Conservation (phyloP, 2,797 vertebrate species). For the Morelia viridis region DNA sequence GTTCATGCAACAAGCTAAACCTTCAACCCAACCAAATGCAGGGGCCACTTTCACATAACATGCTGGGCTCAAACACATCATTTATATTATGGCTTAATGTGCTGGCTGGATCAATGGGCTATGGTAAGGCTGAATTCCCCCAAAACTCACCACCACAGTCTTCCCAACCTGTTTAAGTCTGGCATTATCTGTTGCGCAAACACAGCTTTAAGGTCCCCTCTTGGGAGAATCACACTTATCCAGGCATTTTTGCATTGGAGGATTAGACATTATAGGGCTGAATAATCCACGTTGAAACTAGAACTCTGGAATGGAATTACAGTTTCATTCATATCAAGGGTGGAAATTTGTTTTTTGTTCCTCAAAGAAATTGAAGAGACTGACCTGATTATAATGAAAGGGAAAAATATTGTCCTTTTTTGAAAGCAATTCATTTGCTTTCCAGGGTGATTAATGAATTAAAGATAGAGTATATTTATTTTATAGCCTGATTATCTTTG, state of each 20-base stretch:
- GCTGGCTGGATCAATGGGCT: neutral
- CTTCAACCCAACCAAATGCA: neutral
- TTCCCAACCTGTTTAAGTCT: neutral
- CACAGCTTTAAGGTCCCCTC: neutral
- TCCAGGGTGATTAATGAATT: conserved; percentile 77
- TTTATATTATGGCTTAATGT: neutral
- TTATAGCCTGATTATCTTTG: conserved; percentile 76
- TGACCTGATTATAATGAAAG: conserved; percentile 50
- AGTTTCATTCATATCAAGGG: conserved; percentile 34
- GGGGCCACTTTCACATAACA: neutral
- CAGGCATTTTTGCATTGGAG: neutral
- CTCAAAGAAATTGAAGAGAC: conserved; percentile 57
- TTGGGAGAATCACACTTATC: neutral
- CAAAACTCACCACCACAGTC: neutral
- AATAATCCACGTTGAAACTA: conserved; percentile 34
- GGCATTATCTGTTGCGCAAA: neutral
- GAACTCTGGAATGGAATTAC: conserved; percentile 35
- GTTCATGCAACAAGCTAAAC: neutral
- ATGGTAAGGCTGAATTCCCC: neutral
- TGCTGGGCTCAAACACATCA: neutral
- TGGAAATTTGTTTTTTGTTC: conserved; percentile 50
- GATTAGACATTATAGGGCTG: conserved; percentile 12
- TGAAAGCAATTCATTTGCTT: conserved; percentile 71
- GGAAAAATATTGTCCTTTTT: conserved; percentile 67
- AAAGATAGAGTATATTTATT: conserved; percentile 76